A percentile compares a stretch with the other conserved stretches of the same genome.
Conservation (phyloP, 2,113 vertebrate species). For the Gadus macrocephalus region DNA sequence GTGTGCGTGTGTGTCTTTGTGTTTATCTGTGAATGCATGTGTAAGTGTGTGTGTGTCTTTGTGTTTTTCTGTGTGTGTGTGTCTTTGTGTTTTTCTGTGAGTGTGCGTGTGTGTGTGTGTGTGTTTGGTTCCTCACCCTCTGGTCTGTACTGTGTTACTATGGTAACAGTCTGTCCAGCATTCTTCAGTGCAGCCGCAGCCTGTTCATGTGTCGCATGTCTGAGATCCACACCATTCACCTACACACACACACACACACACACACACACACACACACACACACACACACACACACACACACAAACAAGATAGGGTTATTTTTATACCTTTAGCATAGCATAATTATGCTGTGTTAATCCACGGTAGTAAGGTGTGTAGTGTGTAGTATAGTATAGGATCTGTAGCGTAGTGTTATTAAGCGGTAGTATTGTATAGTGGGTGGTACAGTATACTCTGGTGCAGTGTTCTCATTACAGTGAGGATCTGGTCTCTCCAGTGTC, state of each 20-base stretch:
- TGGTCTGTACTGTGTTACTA: constrained; percentile 78
- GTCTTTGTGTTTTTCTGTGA: not conserved
- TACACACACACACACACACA: constrained; percentile 9
- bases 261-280: not conserved
- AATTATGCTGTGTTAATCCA: too few species aligned
- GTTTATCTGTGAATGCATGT: not conserved
- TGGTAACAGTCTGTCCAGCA: constrained; percentile 76
- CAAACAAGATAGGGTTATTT: too few species aligned
- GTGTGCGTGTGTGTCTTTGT: not conserved
- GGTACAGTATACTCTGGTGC: too few species aligned
- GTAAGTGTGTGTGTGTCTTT: not conserved
- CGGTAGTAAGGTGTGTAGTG: too few species aligned
- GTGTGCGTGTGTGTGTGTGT: not conserved
- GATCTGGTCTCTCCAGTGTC: too few species aligned
- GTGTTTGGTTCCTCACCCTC: constrained; percentile 53
- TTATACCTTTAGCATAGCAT: too few species aligned
- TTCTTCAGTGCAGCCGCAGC: constrained; percentile 79
- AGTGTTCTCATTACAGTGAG: too few species aligned
- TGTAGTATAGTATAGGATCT: too few species aligned
- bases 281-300: too few species aligned
- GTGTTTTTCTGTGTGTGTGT: not conserved
- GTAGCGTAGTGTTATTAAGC: too few species aligned
- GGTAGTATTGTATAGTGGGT: too few species aligned
- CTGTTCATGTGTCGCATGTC: constrained; percentile 76
- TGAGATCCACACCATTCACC: constrained; percentile 62